Base-by-base conservation (phyloP, 2,797 vertebrate genomes). In the Ispidina lecontei region DNA sequence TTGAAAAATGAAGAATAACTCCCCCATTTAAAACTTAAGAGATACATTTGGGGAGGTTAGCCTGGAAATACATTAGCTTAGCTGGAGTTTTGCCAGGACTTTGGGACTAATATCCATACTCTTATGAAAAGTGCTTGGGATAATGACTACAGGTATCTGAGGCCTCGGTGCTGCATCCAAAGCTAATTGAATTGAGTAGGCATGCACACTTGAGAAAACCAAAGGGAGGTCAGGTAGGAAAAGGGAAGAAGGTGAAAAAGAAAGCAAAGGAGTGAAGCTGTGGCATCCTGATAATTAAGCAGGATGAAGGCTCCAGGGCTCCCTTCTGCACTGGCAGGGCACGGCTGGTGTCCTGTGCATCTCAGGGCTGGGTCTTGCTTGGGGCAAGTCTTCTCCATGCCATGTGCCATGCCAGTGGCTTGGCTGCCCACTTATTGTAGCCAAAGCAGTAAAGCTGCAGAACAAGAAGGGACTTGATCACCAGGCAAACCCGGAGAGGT, bases 121-220 rank as follows among this genome's bases (percentile, higher is more conserved):
- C 83, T 91, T 88, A 95, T 85, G 92, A 87, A 96, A 94, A 95
- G 91, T 95, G 83, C 68, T 91, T 81, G 91, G 91, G 93, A 93
- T 92, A 95, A 94, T 94, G 90, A 95, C 85, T 75, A 49, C 72
- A 93, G 88, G 90, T 93, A 94, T 73, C 59, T 6, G 72, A 89
- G 82, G 71, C 90, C 84, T 86, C n/a, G 2, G 81, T 33, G 88
- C 82, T 59, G 86, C 75, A 87, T 88, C 90, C 77, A 83, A 75
- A 84, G 90, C 96, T 96, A 95, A 96, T 95, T 96, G 94, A 96
- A 94, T 91, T 83, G 91, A 96, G 91, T 94, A 89, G 95, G 94
- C 60, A 75, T 90, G 56, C 26, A 44, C 71, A 76, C 78, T 87
- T 93, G 81, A 90, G 90, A 78, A 83, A 89, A 90, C 81, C 84